phyloP scores from a whole-genome alignment of 2,113 vertebrate species.

The Reinhardtius hippoglossoides region DNA sequence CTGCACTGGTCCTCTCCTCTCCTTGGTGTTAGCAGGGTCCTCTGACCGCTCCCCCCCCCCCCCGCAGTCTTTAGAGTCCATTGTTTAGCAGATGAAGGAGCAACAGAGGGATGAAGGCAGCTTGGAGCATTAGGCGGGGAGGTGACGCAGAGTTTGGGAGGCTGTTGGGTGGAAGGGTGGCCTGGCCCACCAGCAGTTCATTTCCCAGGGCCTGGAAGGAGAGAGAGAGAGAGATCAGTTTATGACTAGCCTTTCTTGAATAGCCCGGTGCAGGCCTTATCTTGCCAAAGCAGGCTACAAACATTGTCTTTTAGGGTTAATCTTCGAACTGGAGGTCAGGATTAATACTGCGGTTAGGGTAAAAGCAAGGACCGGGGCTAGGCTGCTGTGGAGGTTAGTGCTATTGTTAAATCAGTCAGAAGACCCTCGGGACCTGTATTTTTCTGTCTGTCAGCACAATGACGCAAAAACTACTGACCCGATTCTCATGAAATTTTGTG shows the following conservation, averaged over 20 bases:
- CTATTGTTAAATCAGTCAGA: background rate
- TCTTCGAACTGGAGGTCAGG: background rate
- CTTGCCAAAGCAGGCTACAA: background rate
- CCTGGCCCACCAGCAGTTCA: slow-evolving; percentile 73
- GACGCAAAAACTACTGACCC: background rate
- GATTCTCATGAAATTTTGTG: background rate
- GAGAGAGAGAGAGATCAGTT: slow-evolving; percentile 33
- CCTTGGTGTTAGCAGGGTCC: slow-evolving; percentile 42
- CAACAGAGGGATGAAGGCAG: slow-evolving; percentile 60
- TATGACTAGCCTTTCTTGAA: background rate
- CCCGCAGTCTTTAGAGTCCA: slow-evolving; percentile 65
- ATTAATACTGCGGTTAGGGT: background rate
- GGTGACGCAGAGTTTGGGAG: slow-evolving; percentile 66
- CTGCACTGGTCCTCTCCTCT: slow-evolving; percentile 49
- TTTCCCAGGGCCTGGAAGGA: slow-evolving; percentile 74
- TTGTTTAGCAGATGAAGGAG: slow-evolving; percentile 64
- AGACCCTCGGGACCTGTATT: background rate
- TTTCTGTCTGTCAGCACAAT: background rate
- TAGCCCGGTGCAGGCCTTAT: background rate
- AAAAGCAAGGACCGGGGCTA: background rate
- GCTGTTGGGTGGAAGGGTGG: slow-evolving; percentile 73
- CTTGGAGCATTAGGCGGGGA: slow-evolving; percentile 42
- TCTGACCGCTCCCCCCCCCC: slow-evolving; percentile 7
- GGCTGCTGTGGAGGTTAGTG: background rate
- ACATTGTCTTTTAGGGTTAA: background rate